Percentiles rank a stretch among this genome's conserved stretches.
Conservation (phyloP, 1,140 invertebrate species). For the Adelges cooleyi region DNA sequence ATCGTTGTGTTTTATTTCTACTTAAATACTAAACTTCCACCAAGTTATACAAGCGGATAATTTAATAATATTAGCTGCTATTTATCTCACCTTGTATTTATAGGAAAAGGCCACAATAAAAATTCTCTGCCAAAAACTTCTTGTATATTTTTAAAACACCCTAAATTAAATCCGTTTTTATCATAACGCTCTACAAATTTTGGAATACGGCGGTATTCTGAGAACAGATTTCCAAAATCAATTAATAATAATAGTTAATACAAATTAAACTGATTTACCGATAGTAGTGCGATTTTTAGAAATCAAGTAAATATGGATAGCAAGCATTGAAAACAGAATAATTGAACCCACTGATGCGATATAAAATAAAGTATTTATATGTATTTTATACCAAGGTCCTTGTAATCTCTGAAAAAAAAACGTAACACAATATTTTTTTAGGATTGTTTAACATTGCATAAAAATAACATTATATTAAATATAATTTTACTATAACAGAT, state of each 20-base stretch:
- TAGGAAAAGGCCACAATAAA: slow-evolving; percentile 75
- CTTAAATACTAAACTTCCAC: too few species aligned
- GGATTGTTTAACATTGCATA: neutral
- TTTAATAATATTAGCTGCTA: too few species aligned
- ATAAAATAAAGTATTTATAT: slow-evolving; percentile 94
- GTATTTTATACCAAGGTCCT: slow-evolving; percentile 70
- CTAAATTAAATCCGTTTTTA: slow-evolving; percentile 91
- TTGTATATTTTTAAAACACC: slow-evolving; percentile 78
- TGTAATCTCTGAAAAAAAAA: slow-evolving; percentile 51
- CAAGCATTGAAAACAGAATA: slow-evolving; percentile 84
- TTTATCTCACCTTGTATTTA: slow-evolving; percentile 90
- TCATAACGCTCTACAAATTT: slow-evolving; percentile 84
- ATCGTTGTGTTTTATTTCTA: too few species aligned
- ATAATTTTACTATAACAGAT: slow-evolving; percentile 32
- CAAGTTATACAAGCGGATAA: too few species aligned
- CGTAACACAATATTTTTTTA: slow-evolving; percentile 19
- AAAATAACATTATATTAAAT: too few species aligned
- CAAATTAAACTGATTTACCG: slow-evolving; percentile 51
- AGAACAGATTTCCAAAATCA: too few species aligned
- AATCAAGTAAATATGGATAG: slow-evolving; percentile 91
- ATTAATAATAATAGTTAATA: too few species aligned
- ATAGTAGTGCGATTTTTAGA: slow-evolving; percentile 85
- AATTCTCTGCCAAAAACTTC: slow-evolving; percentile 88
- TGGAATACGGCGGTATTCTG: slow-evolving; percentile 90
- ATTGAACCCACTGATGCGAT: slow-evolving; percentile 94